These are phyloP conservation scores for Pterostichus madidus DNA, from an alignment of 2,888 invertebrate species.

Conservation along the genomic window DNA sequence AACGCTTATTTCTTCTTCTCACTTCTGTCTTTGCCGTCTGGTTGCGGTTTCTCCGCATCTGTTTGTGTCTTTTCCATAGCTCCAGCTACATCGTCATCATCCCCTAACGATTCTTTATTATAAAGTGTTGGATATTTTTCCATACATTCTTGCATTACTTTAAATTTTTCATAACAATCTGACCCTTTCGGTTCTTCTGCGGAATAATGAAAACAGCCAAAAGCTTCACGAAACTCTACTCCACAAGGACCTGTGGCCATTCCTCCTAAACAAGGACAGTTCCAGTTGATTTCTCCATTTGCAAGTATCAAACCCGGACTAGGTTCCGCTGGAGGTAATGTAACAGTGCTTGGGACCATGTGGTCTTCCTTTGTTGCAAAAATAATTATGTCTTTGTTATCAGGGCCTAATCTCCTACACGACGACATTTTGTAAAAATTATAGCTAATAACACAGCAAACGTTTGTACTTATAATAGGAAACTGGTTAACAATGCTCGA, in stretches of 20 bases:
- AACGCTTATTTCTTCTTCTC: slow-evolving; percentile 2
- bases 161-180: slow-evolving; percentile 94
- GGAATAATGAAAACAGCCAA: slow-evolving; percentile 96
- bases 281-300: slow-evolving; percentile 97
- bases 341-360: slow-evolving; percentile 84
- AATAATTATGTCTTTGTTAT: slow-evolving; percentile 90
- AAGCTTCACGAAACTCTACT: slow-evolving; percentile 94
- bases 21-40: background rate
- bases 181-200: slow-evolving; percentile 94
- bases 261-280: slow-evolving; percentile 97
- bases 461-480: slow-evolving; percentile 3
- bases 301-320: slow-evolving; percentile 89
- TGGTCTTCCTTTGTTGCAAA: slow-evolving; percentile 91
- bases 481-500: slow-evolving; percentile 71
- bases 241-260: slow-evolving; percentile 99
- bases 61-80: slow-evolving; percentile 69
- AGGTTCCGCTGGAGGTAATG: slow-evolving; percentile 85
- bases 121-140: slow-evolving; percentile 91
- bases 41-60: slow-evolving; percentile 9
- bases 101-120: slow-evolving; percentile 84
- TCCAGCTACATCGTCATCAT: slow-evolving; percentile 80
- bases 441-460: slow-evolving; percentile 7
- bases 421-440: slow-evolving; percentile 75
- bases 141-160: slow-evolving; percentile 95
- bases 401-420: slow-evolving; percentile 77